Evolutionary conservation across 2,797 vertebrate species (phyloP).

Genomic region (Myotis vivesi): DNA sequence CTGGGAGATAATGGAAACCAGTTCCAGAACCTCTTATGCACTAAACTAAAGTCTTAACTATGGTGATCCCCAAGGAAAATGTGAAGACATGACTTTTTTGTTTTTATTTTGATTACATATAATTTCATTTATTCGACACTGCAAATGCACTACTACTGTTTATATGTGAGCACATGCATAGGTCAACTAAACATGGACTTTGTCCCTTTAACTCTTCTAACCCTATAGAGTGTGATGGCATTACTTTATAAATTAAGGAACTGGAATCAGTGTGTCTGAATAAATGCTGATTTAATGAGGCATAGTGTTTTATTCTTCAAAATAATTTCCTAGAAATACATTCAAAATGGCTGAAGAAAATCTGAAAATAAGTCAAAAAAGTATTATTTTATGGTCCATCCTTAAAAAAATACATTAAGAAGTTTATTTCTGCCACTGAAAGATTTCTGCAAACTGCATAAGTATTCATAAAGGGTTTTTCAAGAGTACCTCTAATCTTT

Average conservation of each 20-base stretch:
- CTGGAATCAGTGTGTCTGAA: not conserved
- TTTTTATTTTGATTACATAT: not conserved
- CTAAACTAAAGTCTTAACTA: not conserved
- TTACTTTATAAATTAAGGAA: not conserved
- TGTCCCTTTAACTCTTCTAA: not conserved
- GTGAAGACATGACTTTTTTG: not conserved
- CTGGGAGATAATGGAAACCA: not conserved
- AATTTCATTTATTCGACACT: not conserved
- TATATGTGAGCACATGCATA: no score
- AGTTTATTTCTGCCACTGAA: not conserved
- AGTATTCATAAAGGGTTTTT: not conserved
- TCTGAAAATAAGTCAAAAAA: not conserved
- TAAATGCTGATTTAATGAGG: not conserved
- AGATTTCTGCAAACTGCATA: not conserved
- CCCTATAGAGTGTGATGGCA: not conserved
- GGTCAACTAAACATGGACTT: not conserved
- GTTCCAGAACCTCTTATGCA: not conserved
- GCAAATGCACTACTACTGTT: not conserved
- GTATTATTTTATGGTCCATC: not conserved
- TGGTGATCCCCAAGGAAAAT: not conserved
- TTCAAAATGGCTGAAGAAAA: not conserved
- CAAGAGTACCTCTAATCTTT: not conserved
- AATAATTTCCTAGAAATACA: not conserved
- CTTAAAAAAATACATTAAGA: not conserved
- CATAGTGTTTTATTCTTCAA: not conserved